phyloP scores from a whole-genome alignment of 2,797 vertebrate genomes.

The Taenioides sp. region DNA sequence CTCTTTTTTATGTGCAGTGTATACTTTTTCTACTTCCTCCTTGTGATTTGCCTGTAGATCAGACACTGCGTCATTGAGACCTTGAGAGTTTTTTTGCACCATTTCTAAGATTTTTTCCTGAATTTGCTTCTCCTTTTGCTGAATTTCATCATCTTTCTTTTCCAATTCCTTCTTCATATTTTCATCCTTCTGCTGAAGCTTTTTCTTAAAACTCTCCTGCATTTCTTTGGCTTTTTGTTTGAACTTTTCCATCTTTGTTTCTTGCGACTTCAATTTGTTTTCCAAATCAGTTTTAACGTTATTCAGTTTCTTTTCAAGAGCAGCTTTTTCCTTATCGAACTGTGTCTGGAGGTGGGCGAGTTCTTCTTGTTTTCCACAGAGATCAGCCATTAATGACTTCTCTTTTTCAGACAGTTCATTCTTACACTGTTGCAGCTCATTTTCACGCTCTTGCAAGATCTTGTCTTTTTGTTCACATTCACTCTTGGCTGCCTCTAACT shows the following conservation, averaged over 20 bases:
- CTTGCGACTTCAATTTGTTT: conserved; percentile 85
- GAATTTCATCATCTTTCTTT: conserved; percentile 85
- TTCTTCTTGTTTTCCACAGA: conserved; percentile 75
- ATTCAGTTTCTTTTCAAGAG: conserved; percentile 77
- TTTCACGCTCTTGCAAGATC: conserved; percentile 70
- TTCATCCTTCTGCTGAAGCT: conserved; percentile 87
- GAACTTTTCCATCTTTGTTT: conserved; percentile 87
- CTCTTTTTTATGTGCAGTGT: conserved; percentile 73
- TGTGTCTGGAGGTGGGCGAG: conserved; percentile 76
- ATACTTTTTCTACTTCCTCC: conserved; percentile 83
- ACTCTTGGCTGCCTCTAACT: conserved; percentile 73
- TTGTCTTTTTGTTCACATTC: conserved; percentile 76
- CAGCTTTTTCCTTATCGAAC: conserved; percentile 73
- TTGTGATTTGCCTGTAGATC: conserved; percentile 88
- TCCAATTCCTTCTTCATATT: conserved; percentile 86
- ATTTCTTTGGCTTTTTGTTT: conserved; percentile 89
- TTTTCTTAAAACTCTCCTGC: conserved; percentile 88
- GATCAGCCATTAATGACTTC: conserved; percentile 67
- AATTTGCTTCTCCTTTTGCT: conserved; percentile 87
- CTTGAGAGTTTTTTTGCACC: conserved; percentile 85
- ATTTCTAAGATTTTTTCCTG: conserved; percentile 88
- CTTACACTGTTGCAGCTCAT: conserved; percentile 74
- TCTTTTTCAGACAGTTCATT: conserved; percentile 78
- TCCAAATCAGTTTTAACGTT: conserved; percentile 81
- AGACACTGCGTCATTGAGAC: conserved; percentile 81